Evolutionary conservation across 2,888 invertebrate species (phyloP).

Genomic region (Cheilosia urbana): DNA sequence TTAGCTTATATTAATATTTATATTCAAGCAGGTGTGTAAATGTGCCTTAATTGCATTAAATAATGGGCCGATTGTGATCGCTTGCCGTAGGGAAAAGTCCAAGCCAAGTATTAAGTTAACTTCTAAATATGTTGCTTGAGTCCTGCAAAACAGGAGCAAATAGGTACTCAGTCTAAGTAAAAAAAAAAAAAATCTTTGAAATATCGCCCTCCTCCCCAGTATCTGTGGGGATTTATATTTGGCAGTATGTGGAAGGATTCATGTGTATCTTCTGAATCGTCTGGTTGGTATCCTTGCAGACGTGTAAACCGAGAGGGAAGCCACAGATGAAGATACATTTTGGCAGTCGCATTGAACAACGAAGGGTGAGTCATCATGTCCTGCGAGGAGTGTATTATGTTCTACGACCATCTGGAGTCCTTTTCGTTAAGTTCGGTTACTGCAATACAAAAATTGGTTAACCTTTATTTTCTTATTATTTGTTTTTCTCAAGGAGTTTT

Average conservation of each 20-base stretch:
- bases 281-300: background rate
- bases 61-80: too few species aligned
- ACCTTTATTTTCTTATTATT: slow-evolving; percentile 23
- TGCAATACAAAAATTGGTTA: slow-evolving; percentile 36
- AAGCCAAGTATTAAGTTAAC: too few species aligned
- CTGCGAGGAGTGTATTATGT: slow-evolving; percentile 2
- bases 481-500: background rate
- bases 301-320: background rate
- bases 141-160: background rate
- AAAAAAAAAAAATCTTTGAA: too few species aligned
- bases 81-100: too few species aligned
- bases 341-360: slow-evolving; percentile 12
- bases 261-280: background rate
- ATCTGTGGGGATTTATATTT: background rate
- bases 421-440: slow-evolving; percentile 3
- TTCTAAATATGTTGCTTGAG: too few species aligned
- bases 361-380: background rate
- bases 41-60: too few species aligned
- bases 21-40: too few species aligned
- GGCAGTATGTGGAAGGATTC: background rate
- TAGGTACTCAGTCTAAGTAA: too few species aligned
- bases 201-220: background rate
- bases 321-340: background rate
- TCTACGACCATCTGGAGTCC: too few species aligned
- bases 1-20: background rate